Conservation (phyloP, 2,888 invertebrate genomes). For the Saturnia pavonia region DNA sequence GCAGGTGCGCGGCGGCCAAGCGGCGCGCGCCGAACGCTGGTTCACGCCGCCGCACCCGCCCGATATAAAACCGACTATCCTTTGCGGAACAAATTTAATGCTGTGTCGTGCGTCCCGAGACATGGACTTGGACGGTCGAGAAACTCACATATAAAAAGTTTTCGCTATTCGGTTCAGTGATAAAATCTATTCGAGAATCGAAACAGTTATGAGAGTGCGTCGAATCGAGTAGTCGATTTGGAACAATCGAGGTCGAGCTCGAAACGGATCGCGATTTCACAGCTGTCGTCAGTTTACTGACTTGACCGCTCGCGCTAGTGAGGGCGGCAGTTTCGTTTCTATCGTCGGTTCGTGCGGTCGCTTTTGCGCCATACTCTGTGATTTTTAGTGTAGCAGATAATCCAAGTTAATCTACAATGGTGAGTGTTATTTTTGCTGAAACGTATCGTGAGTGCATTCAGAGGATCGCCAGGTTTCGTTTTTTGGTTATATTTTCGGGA, state of each 20-base stretch:
- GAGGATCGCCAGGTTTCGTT: constrained; percentile 51
- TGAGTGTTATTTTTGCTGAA: constrained; percentile 78
- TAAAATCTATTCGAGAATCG: constrained; percentile 50
- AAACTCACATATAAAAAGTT: constrained; percentile 58
- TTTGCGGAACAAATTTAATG: constrained; percentile 84
- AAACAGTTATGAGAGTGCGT: constrained; percentile 72
- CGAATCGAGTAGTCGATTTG: constrained; percentile 74
- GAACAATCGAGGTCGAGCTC: constrained; percentile 73
- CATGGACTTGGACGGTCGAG: constrained; percentile 75
- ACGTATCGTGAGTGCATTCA: constrained; percentile 66
- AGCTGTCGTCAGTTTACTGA: constrained; percentile 67
- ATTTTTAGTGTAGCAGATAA: constrained; percentile 83
- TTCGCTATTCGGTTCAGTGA: constrained; percentile 50
- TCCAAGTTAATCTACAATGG: constrained; percentile 83
- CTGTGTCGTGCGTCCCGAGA: constrained; percentile 77
- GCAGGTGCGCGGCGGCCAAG: constrained; percentile 93
- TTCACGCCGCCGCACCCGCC: constrained; percentile 89
- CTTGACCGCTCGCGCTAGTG: constrained; percentile 78
- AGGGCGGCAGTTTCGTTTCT: constrained; percentile 83
- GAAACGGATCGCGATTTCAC: constrained; percentile 63
- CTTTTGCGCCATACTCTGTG: constrained; percentile 81
- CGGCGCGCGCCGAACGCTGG: constrained; percentile 86
- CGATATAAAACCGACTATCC: constrained; percentile 85
- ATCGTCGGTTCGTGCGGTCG: constrained; percentile 80
- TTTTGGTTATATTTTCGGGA: constrained; percentile 70